Percentiles rank a stretch among this genome's conserved stretches.
phyloP scores from a whole-genome alignment of 2,113 vertebrate species.

The Lanius ludovicianus region DNA sequence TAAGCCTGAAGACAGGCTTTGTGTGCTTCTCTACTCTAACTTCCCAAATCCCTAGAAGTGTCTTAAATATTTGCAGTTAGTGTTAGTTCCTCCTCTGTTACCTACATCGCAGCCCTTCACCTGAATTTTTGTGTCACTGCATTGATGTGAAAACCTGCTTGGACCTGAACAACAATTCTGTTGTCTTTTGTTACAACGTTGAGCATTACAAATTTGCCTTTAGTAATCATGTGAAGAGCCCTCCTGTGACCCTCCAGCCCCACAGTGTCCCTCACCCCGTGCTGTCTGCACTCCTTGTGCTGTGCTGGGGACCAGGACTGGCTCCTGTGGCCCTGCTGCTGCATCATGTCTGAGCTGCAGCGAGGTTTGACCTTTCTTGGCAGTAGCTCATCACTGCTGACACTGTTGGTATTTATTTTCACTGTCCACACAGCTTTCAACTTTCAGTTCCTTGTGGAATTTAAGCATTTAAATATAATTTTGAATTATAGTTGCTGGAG shows the following conservation, averaged over 20 bases:
- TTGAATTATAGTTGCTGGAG: background rate
- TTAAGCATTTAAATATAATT: background rate
- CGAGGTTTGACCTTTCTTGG: background rate
- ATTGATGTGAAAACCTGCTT: background rate
- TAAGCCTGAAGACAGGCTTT: background rate
- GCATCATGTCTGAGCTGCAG: background rate
- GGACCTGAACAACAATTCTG: background rate
- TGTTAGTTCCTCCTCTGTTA: background rate
- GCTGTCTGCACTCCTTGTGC: background rate
- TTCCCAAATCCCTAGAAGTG: background rate
- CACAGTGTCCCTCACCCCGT: fast-evolving
- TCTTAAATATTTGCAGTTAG: background rate
- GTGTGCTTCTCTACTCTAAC: background rate
- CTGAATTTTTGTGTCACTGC: background rate
- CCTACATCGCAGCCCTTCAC: background rate
- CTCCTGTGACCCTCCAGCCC: background rate
- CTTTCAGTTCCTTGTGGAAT: background rate
- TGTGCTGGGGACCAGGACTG: background rate
- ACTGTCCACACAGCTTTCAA: background rate
- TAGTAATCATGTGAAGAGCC: background rate
- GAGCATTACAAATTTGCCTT: background rate
- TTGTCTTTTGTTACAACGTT: background rate
- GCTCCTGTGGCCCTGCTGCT: background rate
- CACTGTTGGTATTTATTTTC: background rate
- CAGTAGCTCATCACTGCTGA: background rate